Base-by-base conservation (phyloP, 2,797 vertebrate species). In the Coccyzus lansbergi region DNA sequence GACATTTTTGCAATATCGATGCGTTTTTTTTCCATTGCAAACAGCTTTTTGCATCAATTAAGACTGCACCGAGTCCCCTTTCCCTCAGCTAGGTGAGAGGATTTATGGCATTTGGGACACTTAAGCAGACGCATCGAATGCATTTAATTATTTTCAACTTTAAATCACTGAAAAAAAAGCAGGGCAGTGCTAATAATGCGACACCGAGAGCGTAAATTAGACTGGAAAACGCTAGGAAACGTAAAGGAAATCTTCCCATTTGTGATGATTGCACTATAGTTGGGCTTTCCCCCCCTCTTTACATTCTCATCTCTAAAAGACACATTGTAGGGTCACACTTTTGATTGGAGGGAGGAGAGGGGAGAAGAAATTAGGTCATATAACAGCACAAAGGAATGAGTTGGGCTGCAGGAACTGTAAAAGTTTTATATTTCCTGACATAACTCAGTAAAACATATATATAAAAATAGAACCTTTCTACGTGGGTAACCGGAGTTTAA, bases 391-490 rank as follows among this genome's bases (percentile, higher is more conserved):
- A 59, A 62, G 90, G 29, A 77, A 77, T 52, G 56, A n/a, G 46
- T 77, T 76, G 49, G 68, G 53, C 68, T 64, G 53, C 78, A 70
- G 72, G 33, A 90, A 71, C 51, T 28, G 28, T 64, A 46, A 14
- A 82, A 92, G 48, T 64, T 80, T 84, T 80, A 8, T 55, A n/a
- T 80, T 95, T 90, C 71, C 63, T 72, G 67, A 72, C 92, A 70
- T 59, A 88, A 56, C 59, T 63, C 60, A 17, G 48, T 56, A 68
- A 93, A 74, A 69, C 40, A 38, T 52, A 63, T 82, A 90, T 51
- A 17, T 69, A 67, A 86, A 86, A 78, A n/a, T 34, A 21, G 25
- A 40, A 40, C 71, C 22, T 89, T 68, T 76, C 68, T 67, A 6
- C 33, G n/a, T 1, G 7, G 49, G 28, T 70, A 74, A 71, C 51